phyloP scores from a whole-genome alignment of 2,888 invertebrate genomes.

The Teleogryllus oceanicus region DNA sequence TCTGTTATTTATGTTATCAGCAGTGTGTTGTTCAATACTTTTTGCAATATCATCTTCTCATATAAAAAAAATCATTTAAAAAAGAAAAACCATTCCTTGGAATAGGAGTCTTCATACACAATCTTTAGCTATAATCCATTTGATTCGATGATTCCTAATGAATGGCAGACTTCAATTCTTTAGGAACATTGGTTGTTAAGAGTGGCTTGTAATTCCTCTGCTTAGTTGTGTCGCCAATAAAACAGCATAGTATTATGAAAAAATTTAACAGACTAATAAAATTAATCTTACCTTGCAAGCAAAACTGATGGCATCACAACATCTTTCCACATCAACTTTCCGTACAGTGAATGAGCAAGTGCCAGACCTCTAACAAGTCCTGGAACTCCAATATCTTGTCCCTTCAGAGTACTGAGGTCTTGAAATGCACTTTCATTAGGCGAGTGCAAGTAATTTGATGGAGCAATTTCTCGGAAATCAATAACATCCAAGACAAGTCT shows the following conservation, averaged over 20 bases:
- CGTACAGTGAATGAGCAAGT: slow-evolving; percentile 55
- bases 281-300: slow-evolving; percentile 51
- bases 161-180: too few species aligned
- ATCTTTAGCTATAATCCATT: too few species aligned
- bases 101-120: too few species aligned
- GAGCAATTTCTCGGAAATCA: slow-evolving; percentile 53
- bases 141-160: too few species aligned
- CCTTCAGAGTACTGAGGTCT: slow-evolving; percentile 25
- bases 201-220: too few species aligned
- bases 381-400: slow-evolving; percentile 49
- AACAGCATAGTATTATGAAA: neutral
- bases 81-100: too few species aligned
- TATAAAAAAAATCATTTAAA: too few species aligned
- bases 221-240: neutral
- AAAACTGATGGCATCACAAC: slow-evolving; percentile 57
- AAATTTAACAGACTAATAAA: slow-evolving; percentile 19
- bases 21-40: too few species aligned
- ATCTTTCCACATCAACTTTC: slow-evolving; percentile 57
- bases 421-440: neutral
- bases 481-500: slow-evolving; percentile 54
- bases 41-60: too few species aligned
- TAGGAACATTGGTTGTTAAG: too few species aligned
- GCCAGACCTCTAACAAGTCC: slow-evolving; percentile 59
- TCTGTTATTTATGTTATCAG: too few species aligned
- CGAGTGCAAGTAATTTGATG: slow-evolving; percentile 34